Percentiles rank a stretch among this genome's conserved stretches.
Conservation (phyloP, 2,888 invertebrate genomes). For the Lamproptera curius region DNA sequence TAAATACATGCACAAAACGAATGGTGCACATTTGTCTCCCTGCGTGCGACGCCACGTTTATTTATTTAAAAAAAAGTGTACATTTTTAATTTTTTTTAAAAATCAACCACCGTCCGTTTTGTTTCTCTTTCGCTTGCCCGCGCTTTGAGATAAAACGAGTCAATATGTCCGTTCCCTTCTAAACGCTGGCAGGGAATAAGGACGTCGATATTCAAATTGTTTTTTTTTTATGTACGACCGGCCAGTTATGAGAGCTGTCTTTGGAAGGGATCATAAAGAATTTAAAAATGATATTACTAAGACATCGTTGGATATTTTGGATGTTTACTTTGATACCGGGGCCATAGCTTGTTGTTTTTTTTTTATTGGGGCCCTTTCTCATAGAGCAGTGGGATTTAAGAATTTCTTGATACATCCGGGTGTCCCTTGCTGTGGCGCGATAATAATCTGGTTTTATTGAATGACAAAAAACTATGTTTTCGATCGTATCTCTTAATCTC, state of each 20-base stretch:
- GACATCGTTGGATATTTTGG: conserved; percentile 41
- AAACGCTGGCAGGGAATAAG: conserved; percentile 25
- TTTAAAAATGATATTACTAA: conserved; percentile 58
- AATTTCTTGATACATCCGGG: conserved; percentile 42
- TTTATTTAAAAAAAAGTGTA: conserved; percentile 44
- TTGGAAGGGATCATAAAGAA: conserved; percentile 52
- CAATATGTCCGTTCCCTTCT: conserved; percentile 22
- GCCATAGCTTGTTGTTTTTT: conserved; percentile 28
- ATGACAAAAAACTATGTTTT: conserved; percentile 36
- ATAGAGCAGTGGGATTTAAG: conserved; percentile 30
- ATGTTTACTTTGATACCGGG: conserved; percentile 52
- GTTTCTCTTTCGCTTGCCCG: conserved; percentile 49
- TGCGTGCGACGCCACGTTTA: conserved; percentile 44
- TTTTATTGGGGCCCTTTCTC: conserved; percentile 31
- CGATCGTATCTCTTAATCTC: conserved; percentile 47
- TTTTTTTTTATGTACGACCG: conserved; percentile 35
- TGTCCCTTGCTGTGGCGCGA: conserved; percentile 38
- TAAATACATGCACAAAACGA: conserved; percentile 48
- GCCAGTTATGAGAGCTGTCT: conserved; percentile 43
- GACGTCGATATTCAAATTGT: conserved; percentile 28
- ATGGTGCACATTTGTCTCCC: conserved; percentile 56
- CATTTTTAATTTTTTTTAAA: conserved; percentile 43
- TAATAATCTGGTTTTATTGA: conserved; percentile 48
- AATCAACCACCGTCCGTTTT: conserved; percentile 45
- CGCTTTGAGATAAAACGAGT: conserved; percentile 33